These are phyloP conservation scores for Oligia strigilis DNA, from an alignment of 2,888 invertebrate species.

Conservation along the genomic window DNA sequence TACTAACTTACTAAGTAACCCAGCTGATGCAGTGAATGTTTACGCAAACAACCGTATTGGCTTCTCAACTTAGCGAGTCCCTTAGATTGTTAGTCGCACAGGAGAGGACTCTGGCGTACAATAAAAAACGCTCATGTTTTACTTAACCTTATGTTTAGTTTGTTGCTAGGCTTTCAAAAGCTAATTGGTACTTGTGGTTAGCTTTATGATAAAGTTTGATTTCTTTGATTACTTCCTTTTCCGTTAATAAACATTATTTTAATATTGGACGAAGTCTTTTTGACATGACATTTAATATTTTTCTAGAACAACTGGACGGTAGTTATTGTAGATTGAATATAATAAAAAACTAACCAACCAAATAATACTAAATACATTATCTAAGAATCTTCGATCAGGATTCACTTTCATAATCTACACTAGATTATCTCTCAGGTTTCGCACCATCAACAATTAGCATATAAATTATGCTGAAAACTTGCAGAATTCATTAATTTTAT, in stretches of 20 bases:
- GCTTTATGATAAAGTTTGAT: neutral
- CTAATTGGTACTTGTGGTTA: constrained; percentile 9
- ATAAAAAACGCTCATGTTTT: constrained; percentile 1
- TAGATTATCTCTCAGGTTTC: neutral
- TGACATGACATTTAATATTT: neutral
- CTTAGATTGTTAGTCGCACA: constrained; percentile 75
- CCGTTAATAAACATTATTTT: neutral
- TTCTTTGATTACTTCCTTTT: constrained; percentile 4
- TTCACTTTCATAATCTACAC: neutral
- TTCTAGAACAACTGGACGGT: neutral
- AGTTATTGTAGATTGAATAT: neutral
- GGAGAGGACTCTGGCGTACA: constrained; percentile 69
- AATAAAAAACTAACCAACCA: neutral
- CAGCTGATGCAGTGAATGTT: constrained; percentile 78
- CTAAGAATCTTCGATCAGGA: neutral
- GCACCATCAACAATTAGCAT: neutral
- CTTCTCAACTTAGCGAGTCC: constrained; percentile 79
- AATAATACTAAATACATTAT: neutral
- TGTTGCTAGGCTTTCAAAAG: neutral
- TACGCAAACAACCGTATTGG: constrained; percentile 84
- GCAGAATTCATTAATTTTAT: neutral
- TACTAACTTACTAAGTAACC: constrained; percentile 57
- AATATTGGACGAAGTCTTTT: neutral
- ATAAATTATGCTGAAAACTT: neutral
- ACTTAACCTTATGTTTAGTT: neutral